Base-by-base conservation (phyloP, 2,888 invertebrate genomes). In the Silvanus unidentatus region DNA sequence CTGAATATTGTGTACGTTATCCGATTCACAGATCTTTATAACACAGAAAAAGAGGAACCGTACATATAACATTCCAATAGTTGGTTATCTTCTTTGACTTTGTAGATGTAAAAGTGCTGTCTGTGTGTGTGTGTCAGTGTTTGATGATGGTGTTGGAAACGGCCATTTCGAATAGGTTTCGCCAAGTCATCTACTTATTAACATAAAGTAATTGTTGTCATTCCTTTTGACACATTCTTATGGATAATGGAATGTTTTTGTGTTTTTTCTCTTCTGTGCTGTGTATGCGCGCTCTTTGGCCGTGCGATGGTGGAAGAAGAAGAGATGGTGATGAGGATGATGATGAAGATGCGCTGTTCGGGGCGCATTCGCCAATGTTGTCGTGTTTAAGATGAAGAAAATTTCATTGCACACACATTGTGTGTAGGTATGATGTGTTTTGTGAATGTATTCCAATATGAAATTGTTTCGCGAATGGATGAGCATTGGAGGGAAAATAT, bases 191-290 rank as follows among this genome's bases (percentile, higher is more conserved):
- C 54, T 48, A 54, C 55, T 60, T 60, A 65, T 65, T 65, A 64
- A 59, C 64, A 64, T 64, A 64, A 63, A 58, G 59, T 63, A 64
- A 65, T 65, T 62, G 64, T 62, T 65, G 64, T 65, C 64, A 63
- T 63, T 63, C 60, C 54, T 55, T 52, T 58, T 59, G 60, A 61
- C 62, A 61, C 58, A 61, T 60, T 59, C 60, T 51, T 51, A 22
- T 22, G 22, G 4, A 22, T 22, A 3, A 5, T 22, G 22, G 47
- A 49, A 45, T 50, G 48, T 50, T 49, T 44, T 45, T 12, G 32
- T 32, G 28, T 28, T 28, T 28, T 8, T 28, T 28, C 28, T 28
- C 6, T 28, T 28, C 45, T 40, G 40, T 35, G 44, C 35, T 29
- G 35, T 35, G 10, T 28, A 10, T 28, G 28, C 10, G 10, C 10